Conservation (phyloP, 2,113 vertebrate genomes). For the Macrotus californicus region DNA sequence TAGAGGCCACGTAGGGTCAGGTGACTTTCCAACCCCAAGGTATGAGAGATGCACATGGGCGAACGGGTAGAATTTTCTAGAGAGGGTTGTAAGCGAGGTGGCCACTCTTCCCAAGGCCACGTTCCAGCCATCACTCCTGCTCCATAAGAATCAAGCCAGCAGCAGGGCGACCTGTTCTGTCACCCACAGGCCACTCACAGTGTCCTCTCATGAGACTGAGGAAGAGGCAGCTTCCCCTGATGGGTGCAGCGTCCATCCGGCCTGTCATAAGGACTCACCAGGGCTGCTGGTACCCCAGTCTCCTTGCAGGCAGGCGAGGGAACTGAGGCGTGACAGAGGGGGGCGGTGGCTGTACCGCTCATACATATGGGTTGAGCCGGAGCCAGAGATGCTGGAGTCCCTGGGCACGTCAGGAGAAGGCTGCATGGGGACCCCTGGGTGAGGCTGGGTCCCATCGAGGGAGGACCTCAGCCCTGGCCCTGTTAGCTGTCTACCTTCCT, state of each 20-base stretch:
- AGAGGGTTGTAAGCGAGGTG: background rate
- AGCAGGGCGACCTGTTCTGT: rapidly evolving
- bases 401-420: background rate
- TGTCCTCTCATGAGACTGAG: rapidly evolving
- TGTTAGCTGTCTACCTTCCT: too few species aligned
- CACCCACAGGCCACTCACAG: rapidly evolving
- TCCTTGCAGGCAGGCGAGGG: rapidly evolving
- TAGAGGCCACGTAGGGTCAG: too few species aligned
- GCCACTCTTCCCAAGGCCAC: rapidly evolving
- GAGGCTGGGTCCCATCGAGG: rapidly evolving
- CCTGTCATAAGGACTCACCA: rapidly evolving
- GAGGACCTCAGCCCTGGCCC: rapidly evolving
- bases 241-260: background rate
- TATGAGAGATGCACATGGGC: rapidly evolving
- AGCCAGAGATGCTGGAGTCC: rapidly evolving
- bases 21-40: background rate
- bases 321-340: background rate
- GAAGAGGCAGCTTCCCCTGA: rapidly evolving
- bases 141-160: rapidly evolving
- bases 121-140: background rate
- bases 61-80: background rate
- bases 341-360: rapidly evolving
- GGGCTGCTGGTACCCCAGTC: rapidly evolving
- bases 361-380: too few species aligned
- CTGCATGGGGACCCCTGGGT: background rate